These are phyloP conservation scores for Bedellia somnulentella DNA, from an alignment of 2,888 invertebrate genomes.

Conservation along the genomic window DNA sequence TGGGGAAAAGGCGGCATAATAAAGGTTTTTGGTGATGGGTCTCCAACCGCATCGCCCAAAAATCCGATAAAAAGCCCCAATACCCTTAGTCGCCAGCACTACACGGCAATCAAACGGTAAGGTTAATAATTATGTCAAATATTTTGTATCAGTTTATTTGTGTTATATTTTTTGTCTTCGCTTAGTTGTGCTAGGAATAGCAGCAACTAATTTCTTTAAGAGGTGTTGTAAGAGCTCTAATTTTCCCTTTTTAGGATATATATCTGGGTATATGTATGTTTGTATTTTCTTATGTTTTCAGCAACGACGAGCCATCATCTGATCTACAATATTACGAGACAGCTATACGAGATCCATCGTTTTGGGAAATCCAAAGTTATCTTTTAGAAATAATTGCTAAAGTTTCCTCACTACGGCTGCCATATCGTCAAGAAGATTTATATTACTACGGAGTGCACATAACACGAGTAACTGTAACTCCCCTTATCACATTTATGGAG, in stretches of 20 bases:
- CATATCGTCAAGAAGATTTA: conserved; percentile 2
- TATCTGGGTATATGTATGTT: too few species aligned
- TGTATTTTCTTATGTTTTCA: too few species aligned
- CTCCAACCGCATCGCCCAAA: too few species aligned
- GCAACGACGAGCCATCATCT: too few species aligned
- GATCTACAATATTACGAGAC: conserved; percentile 3
- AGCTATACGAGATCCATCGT: conserved; percentile 3
- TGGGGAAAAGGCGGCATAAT: too few species aligned
- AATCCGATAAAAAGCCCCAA: too few species aligned
- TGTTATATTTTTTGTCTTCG: neutral
- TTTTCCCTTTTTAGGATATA: too few species aligned
- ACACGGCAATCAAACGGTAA: too few species aligned
- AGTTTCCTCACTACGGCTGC: neutral
- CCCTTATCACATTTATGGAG: conserved; percentile 1
- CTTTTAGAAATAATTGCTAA: conserved; percentile 1
- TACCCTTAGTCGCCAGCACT: too few species aligned
- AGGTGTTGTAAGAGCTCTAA: too few species aligned
- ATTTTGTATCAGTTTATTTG: neutral
- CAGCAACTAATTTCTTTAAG: too few species aligned
- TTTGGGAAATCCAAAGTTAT: conserved; percentile 2
- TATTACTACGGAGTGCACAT: conserved; percentile 4
- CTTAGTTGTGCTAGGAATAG: neutral
- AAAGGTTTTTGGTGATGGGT: too few species aligned
- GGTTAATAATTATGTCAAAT: neutral
- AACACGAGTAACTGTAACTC: neutral